Base-by-base conservation (phyloP, 1,140 invertebrate genomes). In the Philopotamus ludificatus region DNA sequence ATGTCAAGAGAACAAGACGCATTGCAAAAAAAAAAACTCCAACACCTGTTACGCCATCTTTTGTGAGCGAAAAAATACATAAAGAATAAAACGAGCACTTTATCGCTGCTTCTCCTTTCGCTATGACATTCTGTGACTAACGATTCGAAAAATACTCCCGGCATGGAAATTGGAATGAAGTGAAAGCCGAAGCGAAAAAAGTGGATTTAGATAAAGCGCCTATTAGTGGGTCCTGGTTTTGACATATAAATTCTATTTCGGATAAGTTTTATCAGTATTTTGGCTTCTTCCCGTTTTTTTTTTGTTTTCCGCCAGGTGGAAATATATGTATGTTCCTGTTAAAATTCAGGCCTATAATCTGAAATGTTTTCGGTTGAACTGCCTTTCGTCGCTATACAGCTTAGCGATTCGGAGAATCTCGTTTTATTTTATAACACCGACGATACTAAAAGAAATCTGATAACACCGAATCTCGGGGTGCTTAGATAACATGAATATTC, bases 101-200 rank as follows among this genome's bases (percentile, higher is more conserved):
- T 21, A 39, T 57, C 54, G 42, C 42, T 57, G 15, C 15, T 57
- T 57, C 21, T 28, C 51, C 39, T 57, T 57, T 9, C 39, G 15
- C n/a, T 39, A 28, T 57, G 54, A 57, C 54, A 28, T 57, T 57
- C 34, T 39, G 54, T 57, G 54, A 57, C 54, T 57, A 57, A 57
- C 54, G 54, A 57, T 57, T 57, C 23, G 54, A 57, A 57, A 57
- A 57, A 57, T 39, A 39, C 26, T 28, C 54, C 23, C 28, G 28
- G 54, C 39, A 57, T 57, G 54, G n/a, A 42, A 57, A 57, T 57
- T 28, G 4, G 28, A 34, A 34, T 34, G 28, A 34, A 34, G 28
- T 12, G 28, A 34, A 34, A 34, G 28, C 28, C 28, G 28, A 34
- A 34, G 28, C n/a, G n/a, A n/a, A 12, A 50, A 50, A 23, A 53